Evolutionary conservation across 2,888 invertebrate genomes (phyloP), one percentile per base, ranked within the genome.

Genomic region (Lasioglossum malachurum): DNA sequence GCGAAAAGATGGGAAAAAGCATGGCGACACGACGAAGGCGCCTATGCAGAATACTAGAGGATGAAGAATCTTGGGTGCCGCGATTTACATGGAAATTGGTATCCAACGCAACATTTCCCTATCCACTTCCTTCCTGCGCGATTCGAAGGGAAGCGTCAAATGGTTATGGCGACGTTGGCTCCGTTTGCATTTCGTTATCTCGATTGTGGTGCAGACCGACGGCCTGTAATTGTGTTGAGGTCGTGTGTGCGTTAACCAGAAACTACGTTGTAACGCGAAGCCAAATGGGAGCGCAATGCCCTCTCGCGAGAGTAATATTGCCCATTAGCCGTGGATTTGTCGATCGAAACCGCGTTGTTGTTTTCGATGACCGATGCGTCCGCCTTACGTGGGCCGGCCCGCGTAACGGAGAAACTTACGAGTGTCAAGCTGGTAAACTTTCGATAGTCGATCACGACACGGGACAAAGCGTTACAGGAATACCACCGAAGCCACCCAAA

Each of bases 71-170:
- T 71, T 14, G 75, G 5, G 0, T 14, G 27, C 4, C 49, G 44
- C 41, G 71, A 86, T 74, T 44, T 44, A 41, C 35, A 35, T 53
- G 44, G 5, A 75, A 91, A 93, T 94, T 93, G 93, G 93, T 93
- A 94, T 93, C 93, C 93, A 89, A 83, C 91, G 91, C 86, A 84
- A 89, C 90, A 89, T 92, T 92, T 90, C 91, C 91, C 91, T 91
- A 92, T 92, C 93, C 91, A 91, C 93, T 94, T 94, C 93, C 94
- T 94, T 94, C 93, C 94, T 93, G 92, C 89, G 82, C 79, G 86
- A 89, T 90, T 91, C 85, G 88, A 90, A 91, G 87, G 92, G 88
- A 92, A 88, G 82, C 87, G 87, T 86, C 76, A 76, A 90, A 88
- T 84, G 79, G 81, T 76, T 88, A 88, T 88, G 88, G 87, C 90